Conservation (phyloP, 64 coral and sea anemone genomes). For the Catalaphyllia jardinei region DNA sequence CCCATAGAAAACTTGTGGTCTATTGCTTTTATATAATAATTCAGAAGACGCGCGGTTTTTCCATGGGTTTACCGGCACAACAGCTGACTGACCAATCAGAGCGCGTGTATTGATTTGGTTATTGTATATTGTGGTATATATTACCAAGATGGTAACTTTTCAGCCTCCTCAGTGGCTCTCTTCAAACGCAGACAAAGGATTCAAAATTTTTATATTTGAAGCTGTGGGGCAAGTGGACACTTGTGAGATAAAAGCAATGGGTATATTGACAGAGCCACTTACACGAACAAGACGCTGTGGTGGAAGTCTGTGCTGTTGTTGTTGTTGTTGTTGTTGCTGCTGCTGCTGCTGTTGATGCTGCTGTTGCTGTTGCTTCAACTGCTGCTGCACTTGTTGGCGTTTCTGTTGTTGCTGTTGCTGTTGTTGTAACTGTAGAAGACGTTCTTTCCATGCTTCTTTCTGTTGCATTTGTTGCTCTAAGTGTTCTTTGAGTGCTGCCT, state of each 20-base stretch:
- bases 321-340: conserved; percentile 5
- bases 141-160: too few relatives aligned
- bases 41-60: too few relatives aligned
- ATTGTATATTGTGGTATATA: too few relatives aligned
- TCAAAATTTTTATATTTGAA: background rate
- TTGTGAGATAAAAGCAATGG: background rate
- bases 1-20: too few relatives aligned
- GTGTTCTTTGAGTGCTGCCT: conserved; percentile 54
- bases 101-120: too few relatives aligned
- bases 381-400: conserved; percentile 64
- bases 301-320: conserved; percentile 23
- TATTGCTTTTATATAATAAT: too few relatives aligned
- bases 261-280: background rate
- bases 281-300: conserved; percentile 48
- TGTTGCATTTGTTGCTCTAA: conserved; percentile 59
- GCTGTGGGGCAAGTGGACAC: background rate
- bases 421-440: conserved; percentile 57
- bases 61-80: too few relatives aligned
- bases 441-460: conserved; percentile 60
- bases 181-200: too few relatives aligned
- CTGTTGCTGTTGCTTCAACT: conserved; percentile 69
- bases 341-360: conserved; percentile 52
- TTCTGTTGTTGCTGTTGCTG: conserved; percentile 78
- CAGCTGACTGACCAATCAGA: too few relatives aligned
- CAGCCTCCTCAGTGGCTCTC: too few relatives aligned